Conservation (phyloP, 2,797 vertebrate genomes). For the Diglossa cyanea region DNA sequence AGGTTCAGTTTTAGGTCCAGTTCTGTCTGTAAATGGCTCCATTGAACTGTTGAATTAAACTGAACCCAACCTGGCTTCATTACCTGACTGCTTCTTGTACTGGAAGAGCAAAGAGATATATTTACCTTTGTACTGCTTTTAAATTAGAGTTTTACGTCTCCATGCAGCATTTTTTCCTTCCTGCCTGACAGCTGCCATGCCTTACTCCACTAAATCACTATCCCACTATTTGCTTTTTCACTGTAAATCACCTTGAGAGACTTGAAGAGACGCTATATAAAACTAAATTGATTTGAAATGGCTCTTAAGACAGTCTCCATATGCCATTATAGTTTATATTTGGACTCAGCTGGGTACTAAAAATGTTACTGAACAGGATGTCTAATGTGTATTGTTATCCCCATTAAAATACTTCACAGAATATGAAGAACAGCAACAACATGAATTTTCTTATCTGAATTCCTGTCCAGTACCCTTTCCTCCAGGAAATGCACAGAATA, state of each 20-base stretch:
- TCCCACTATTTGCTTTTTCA: slow-evolving; percentile 51
- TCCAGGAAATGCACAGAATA: slow-evolving; percentile 57
- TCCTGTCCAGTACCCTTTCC: slow-evolving; percentile 44
- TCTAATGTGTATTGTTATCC: slow-evolving; percentile 57
- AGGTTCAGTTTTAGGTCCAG: slow-evolving; percentile 23
- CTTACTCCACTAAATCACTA: slow-evolving; percentile 43
- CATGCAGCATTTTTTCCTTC: slow-evolving; percentile 8
- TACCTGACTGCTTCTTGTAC: background rate
- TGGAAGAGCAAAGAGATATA: background rate
- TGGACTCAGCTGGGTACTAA: slow-evolving; percentile 56
- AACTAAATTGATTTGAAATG: slow-evolving; percentile 68
- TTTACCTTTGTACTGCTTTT: slow-evolving; percentile 15
- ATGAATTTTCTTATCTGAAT: slow-evolving; percentile 62
- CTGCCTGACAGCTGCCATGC: slow-evolving; percentile 29
- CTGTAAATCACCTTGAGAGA: slow-evolving; percentile 61
- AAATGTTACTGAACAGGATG: slow-evolving; percentile 54
- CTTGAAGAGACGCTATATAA: slow-evolving; percentile 29
- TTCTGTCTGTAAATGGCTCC: background rate
- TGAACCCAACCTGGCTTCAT: background rate
- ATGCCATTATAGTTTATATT: slow-evolving; percentile 59
- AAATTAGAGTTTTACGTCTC: slow-evolving; percentile 11
- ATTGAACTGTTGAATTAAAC: background rate
- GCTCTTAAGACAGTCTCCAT: slow-evolving; percentile 55
- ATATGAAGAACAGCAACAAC: slow-evolving; percentile 35
- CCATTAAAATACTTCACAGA: slow-evolving; percentile 56